Conservation (phyloP, 1,140 invertebrate species). For the Tetragonula clypearis region DNA sequence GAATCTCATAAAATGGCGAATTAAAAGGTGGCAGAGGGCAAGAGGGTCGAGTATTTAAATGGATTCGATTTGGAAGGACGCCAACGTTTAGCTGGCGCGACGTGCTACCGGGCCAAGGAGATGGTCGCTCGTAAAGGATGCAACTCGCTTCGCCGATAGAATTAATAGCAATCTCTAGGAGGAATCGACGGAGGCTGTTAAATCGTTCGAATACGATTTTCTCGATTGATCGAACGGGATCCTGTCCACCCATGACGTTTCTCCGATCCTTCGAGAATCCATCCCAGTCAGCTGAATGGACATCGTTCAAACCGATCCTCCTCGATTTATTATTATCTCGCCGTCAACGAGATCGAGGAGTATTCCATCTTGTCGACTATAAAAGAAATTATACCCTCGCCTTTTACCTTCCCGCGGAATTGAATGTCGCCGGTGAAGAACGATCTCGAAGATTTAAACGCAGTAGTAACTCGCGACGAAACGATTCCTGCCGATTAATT, state of each 20-base stretch:
- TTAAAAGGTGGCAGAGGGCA: slow-evolving; percentile 45
- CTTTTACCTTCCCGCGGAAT: not conserved
- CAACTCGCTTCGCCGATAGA: slow-evolving; percentile 45
- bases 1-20: slow-evolving; percentile 52
- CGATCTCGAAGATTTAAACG: not conserved
- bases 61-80: slow-evolving; percentile 57
- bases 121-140: slow-evolving; percentile 48
- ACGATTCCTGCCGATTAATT: not conserved
- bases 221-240: slow-evolving; percentile 22
- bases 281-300: not conserved
- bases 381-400: not conserved
- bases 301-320: not conserved
- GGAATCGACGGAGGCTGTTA: slow-evolving; percentile 33
- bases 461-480: not conserved
- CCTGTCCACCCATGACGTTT: not conserved
- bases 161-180: slow-evolving; percentile 47
- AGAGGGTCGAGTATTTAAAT: slow-evolving; percentile 50
- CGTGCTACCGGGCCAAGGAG: slow-evolving; percentile 29
- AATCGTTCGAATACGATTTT: slow-evolving; percentile 40
- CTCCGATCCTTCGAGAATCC: not conserved
- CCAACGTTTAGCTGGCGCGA: slow-evolving; percentile 27
- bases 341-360: not conserved
- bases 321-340: slow-evolving; percentile 11
- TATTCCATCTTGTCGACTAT: not conserved
- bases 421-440: not conserved